A percentile compares a stretch with the other conserved stretches of the same genome.
Conservation (phyloP, 2,797 vertebrate species). For the Lepidocolaptes lacrymiger region DNA sequence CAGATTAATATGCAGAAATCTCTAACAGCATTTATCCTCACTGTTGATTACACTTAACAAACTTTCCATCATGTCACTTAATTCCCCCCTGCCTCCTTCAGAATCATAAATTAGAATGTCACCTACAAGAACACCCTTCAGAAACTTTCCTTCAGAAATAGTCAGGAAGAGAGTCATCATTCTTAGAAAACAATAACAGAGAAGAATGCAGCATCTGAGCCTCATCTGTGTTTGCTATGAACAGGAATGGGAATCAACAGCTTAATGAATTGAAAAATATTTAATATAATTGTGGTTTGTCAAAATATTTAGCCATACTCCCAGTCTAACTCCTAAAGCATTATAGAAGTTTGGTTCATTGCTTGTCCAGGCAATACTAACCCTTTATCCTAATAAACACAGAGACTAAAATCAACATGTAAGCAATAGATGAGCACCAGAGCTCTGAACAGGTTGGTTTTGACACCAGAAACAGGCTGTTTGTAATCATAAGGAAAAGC, state of each 20-base stretch:
- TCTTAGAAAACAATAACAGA: neutral
- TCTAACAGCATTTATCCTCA: slow-evolving; percentile 35
- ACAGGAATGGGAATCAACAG: neutral
- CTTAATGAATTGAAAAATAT: neutral
- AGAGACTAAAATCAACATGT: neutral
- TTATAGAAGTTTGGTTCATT: neutral
- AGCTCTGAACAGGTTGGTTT: neutral
- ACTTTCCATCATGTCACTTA: slow-evolving; percentile 54
- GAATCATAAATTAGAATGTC: slow-evolving; percentile 51
- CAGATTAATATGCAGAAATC: slow-evolving; percentile 60
- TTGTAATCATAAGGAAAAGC: neutral
- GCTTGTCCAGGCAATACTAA: neutral
- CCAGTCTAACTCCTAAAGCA: neutral
- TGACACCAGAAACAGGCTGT: neutral
- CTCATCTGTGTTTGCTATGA: neutral
- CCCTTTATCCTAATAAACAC: neutral
- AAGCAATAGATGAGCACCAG: neutral
- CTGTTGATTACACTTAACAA: slow-evolving; percentile 63
- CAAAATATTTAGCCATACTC: neutral
- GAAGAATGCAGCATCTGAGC: neutral
- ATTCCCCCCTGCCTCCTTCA: slow-evolving; percentile 34
- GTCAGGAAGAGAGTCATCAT: neutral
- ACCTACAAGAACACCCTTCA: slow-evolving; percentile 43
- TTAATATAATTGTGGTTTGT: neutral
- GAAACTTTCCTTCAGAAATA: slow-evolving; percentile 9